A percentile compares a stretch with the other conserved stretches of the same genome.
Evolutionary conservation across 1,140 invertebrate species (phyloP).

Genomic region (Berghia stephanieae): DNA sequence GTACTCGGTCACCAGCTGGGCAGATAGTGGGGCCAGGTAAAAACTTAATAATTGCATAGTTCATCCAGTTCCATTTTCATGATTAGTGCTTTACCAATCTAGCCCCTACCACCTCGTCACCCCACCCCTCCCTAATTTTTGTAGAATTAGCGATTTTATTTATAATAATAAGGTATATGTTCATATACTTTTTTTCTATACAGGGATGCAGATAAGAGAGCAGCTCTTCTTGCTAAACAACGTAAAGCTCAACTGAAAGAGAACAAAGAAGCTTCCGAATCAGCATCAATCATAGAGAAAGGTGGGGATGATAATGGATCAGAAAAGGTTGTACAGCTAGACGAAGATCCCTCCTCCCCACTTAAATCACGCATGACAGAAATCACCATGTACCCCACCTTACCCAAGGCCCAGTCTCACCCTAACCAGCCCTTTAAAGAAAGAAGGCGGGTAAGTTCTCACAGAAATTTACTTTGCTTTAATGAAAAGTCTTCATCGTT

Average conservation of each 20-base stretch:
- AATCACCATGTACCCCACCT: constrained; percentile 49
- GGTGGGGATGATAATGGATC: constrained; percentile 36
- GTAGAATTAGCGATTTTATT: no score
- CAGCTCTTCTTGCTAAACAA: constrained; percentile 43
- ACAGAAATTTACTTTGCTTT: not conserved
- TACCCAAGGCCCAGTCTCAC: constrained; percentile 58
- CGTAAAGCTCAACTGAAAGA: constrained; percentile 40
- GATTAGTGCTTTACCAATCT: no score
- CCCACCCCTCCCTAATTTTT: no score
- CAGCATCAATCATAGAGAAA: constrained; percentile 17
- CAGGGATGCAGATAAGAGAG: constrained; percentile 55
- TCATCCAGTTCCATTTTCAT: no score
- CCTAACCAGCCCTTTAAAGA: constrained; percentile 55
- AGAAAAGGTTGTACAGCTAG: constrained; percentile 21
- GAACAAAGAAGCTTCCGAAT: constrained; percentile 29
- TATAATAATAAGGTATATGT: no score
- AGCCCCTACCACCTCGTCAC: no score
- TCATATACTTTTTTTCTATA: not conserved
- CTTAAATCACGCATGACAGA: constrained; percentile 41
- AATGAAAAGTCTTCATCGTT: not conserved
- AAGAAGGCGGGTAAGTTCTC: constrained; percentile 43
- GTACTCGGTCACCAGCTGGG: no score
- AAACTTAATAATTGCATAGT: no score
- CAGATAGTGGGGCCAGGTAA: no score
- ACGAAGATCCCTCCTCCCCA: constrained; percentile 25